A percentile compares a stretch with the other conserved stretches of the same genome.
Conservation (phyloP, 2,113 vertebrate species). For the Xenus cinereus region DNA sequence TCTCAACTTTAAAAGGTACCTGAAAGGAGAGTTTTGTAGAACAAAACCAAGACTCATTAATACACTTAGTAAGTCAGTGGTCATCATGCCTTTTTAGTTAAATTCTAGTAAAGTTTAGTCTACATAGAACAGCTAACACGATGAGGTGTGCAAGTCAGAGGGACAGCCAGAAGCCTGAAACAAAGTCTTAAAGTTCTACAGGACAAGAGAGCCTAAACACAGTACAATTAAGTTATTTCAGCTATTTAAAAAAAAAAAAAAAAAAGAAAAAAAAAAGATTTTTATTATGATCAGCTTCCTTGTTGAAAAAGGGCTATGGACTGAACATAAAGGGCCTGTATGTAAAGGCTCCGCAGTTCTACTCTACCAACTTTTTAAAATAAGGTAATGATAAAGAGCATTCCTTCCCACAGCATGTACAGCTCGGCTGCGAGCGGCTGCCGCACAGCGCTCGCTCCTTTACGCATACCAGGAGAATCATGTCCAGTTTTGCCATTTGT, state of each 20-base stretch:
- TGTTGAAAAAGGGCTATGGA: background rate
- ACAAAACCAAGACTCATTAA: conserved; percentile 52
- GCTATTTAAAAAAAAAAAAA: background rate
- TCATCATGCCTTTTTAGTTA: conserved; percentile 64
- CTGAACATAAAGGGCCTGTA: background rate
- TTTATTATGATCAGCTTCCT: background rate
- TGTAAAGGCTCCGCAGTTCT: background rate
- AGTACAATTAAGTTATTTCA: background rate
- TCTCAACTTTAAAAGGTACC: conserved; percentile 59
- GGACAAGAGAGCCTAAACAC: conserved; percentile 44
- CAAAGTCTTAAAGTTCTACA: conserved; percentile 63
- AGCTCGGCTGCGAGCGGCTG: conserved; percentile 63
- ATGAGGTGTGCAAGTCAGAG: conserved; percentile 61
- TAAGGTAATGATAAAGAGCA: conserved; percentile 58
- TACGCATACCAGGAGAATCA: conserved; percentile 81
- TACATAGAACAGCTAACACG: conserved; percentile 68
- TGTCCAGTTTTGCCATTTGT: conserved; percentile 92
- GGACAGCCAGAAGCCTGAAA: conserved; percentile 74
- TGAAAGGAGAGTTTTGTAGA: conserved; percentile 62
- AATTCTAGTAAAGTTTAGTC: conserved; percentile 59
- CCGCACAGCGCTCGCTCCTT: conserved; percentile 70
- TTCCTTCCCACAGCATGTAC: conserved; percentile 59
- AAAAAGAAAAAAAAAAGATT: background rate
- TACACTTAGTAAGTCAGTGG: conserved; percentile 59
- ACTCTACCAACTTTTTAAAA: conserved; percentile 35